Evolutionary conservation across 2,888 invertebrate species (phyloP).

Genomic region (Cephus rjabovi): DNA sequence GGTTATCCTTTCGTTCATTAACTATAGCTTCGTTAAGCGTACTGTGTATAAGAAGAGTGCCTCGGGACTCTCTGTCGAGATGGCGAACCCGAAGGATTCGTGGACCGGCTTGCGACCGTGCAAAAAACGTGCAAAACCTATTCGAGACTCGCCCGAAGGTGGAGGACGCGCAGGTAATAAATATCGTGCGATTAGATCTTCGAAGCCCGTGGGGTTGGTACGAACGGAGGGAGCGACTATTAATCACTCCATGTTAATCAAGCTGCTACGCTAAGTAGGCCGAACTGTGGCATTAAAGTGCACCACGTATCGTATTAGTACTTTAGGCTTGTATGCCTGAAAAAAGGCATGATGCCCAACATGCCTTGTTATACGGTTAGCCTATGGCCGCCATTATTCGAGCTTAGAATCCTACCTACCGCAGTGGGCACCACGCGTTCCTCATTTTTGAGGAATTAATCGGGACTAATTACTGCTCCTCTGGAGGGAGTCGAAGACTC

Average conservation of each 20-base stretch:
- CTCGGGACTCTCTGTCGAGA: conserved; percentile 4
- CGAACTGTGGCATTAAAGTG: conserved; percentile 54
- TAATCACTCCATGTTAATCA: conserved; percentile 63
- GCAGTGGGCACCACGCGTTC: conserved; percentile 48
- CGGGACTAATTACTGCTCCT: conserved; percentile 52
- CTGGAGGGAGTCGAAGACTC: conserved; percentile 1
- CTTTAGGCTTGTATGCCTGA: conserved; percentile 15
- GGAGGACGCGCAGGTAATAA: conserved; percentile 57
- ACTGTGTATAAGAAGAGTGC: conserved; percentile 10
- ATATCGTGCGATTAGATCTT: conserved; percentile 64
- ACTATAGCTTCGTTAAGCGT: background rate
- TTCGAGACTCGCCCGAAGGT: conserved; percentile 38
- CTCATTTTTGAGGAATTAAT: conserved; percentile 54
- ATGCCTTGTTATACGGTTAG: conserved; percentile 9
- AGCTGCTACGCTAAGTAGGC: conserved; percentile 60
- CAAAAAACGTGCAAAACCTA: conserved; percentile 38
- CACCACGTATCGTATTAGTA: conserved; percentile 38
- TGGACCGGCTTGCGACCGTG: conserved; percentile 20
- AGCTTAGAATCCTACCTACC: conserved; percentile 47
- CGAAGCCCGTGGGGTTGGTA: conserved; percentile 41
- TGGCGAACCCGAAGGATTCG: conserved; percentile 12
- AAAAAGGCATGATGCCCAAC: conserved; percentile 10
- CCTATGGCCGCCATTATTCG: background rate
- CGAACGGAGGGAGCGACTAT: conserved; percentile 53
- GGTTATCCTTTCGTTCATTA: background rate